phyloP scores from a whole-genome alignment of 2,113 vertebrate species.

The Ceratotherium simum region DNA sequence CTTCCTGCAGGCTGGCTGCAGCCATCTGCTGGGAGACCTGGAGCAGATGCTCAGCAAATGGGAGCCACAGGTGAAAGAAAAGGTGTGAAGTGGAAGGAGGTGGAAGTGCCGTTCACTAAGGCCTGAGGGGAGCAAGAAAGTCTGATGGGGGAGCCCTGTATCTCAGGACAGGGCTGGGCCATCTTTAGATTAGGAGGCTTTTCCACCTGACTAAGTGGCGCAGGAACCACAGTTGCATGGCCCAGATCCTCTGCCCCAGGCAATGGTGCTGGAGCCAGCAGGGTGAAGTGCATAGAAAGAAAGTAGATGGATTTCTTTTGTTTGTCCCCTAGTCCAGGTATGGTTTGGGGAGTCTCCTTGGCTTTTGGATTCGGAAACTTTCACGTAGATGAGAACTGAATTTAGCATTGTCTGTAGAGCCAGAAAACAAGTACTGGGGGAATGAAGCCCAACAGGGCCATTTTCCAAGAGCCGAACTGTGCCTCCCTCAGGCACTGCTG shows the following conservation, averaged over 20 bases:
- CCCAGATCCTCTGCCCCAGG: background rate
- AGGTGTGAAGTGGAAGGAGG: background rate
- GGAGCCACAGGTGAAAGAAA: background rate
- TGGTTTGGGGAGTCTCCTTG: slow-evolving; percentile 22
- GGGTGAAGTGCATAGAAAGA: background rate
- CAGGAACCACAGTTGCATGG: background rate
- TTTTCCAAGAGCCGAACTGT: background rate
- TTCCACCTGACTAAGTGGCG: background rate
- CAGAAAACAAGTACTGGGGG: slow-evolving; percentile 46
- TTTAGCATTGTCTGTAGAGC: slow-evolving; percentile 49
- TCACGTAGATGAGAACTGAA: slow-evolving; percentile 23
- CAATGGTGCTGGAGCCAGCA: background rate
- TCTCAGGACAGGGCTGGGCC: background rate
- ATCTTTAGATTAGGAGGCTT: background rate
- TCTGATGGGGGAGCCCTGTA: background rate
- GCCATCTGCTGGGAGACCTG: background rate
- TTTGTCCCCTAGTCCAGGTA: slow-evolving; percentile 13
- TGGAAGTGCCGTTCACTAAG: background rate
- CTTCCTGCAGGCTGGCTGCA: background rate
- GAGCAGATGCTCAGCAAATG: background rate
- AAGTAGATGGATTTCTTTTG: background rate
- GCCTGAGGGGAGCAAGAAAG: background rate
- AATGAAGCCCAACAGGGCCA: slow-evolving; percentile 21
- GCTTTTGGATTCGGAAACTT: slow-evolving; percentile 50
- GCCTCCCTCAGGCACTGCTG: background rate